Base-by-base conservation (phyloP, 2,888 invertebrate genomes). In the Apodemia zela region DNA sequence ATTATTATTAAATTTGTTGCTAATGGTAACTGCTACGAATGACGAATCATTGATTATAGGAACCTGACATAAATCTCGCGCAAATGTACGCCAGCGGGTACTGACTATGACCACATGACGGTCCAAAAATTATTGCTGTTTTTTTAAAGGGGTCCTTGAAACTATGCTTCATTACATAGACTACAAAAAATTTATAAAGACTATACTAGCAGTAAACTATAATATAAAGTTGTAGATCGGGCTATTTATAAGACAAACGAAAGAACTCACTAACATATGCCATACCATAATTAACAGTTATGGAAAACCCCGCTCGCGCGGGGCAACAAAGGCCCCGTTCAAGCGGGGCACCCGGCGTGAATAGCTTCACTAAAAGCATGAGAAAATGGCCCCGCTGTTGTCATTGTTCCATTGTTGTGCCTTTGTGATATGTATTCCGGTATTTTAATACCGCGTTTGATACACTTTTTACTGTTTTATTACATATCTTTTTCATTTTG, bases 401-500 rank as follows among this genome's bases (percentile, higher is more conserved):
- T 60, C 65, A 66, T 68, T 68, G 66, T 68, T 65, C 51, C 47
- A 61, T 29, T 66, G 62, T 38, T 66, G 62, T 38, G 60, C 59
- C 63, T 63, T 65, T 49, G 66, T 63, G 63, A 62, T 59, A 63
- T 65, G 61, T 65, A 62, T 62, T 61, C 61, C 61, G 64, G 66
- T 25, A 67, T 66, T 68, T 68, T 66, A 66, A 66, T 68, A 66
- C 60, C 59, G 61, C 47, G 61, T 61, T 57, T 64, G 58, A 61
- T 58, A 61, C 35, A 35, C 29, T 60, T 57, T 64, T 61, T 64
- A 49, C 58, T 49, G 35, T 61, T 61, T 35, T 25, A 60, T 61
- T 61, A 60, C 60, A 18, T n/a, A 45, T 45, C 45, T 45, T 45
- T 45, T 45, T 15, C n/a, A n/a, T n/a, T 45, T n/a, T 45, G 7